Evolutionary conservation across 2,113 vertebrate genomes (phyloP).

Genomic region (Apteryx mantelli): DNA sequence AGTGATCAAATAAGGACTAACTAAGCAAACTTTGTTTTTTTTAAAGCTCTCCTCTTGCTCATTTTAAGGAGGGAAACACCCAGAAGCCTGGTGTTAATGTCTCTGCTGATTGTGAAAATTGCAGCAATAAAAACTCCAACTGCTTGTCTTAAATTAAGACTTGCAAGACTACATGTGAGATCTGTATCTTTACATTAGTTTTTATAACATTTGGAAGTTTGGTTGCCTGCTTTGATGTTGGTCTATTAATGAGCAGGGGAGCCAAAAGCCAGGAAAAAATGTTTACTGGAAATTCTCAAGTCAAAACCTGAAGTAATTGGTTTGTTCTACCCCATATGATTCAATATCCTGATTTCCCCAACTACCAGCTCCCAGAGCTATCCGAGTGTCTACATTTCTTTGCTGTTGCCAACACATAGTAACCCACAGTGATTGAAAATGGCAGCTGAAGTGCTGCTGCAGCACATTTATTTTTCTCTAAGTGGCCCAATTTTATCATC

Average conservation of each 20-base stretch:
- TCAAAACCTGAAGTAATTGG: conserved; percentile 83
- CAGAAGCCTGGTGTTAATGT: conserved; percentile 83
- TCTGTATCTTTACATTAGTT: conserved; percentile 80
- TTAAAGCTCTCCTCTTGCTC: conserved; percentile 77
- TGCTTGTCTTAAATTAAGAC: conserved; percentile 81
- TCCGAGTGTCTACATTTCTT: conserved; percentile 65
- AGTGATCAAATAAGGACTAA: conserved; percentile 78
- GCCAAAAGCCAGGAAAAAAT: conserved; percentile 58
- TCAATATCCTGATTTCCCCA: conserved; percentile 74
- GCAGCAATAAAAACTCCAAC: conserved; percentile 86
- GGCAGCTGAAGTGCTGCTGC: conserved; percentile 79
- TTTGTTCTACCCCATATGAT: conserved; percentile 78
- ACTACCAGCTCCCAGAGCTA: conserved; percentile 69
- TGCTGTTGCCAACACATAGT: conserved; percentile 78
- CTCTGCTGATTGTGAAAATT: conserved; percentile 91
- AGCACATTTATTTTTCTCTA: conserved; percentile 77
- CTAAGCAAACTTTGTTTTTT: conserved; percentile 78
- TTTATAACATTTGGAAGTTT: conserved; percentile 83
- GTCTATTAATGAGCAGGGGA: conserved; percentile 73
- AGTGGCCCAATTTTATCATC: conserved; percentile 77
- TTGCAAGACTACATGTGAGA: conserved; percentile 72
- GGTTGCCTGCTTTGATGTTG: conserved; percentile 86
- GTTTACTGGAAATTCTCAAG: conserved; percentile 79
- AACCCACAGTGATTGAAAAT: conserved; percentile 80
- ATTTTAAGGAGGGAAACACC: conserved; percentile 81